Base-by-base conservation (phyloP, 2,888 invertebrate species). In the Eudasyphora cyanicolor region DNA sequence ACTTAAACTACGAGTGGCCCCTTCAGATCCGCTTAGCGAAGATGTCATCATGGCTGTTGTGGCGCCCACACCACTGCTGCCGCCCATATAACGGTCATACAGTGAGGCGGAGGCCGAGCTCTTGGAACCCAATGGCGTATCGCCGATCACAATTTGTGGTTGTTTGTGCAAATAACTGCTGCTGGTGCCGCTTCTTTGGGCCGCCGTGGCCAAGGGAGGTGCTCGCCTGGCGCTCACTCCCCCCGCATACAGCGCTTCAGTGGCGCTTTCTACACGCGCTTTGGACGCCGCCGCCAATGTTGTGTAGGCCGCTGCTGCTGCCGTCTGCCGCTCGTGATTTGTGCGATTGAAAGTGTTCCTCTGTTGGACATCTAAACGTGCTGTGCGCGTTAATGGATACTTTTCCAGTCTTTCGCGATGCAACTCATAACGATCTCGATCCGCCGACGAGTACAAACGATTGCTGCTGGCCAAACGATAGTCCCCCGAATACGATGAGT, bases 251-350 rank as follows among this genome's bases (percentile, higher is more conserved):
- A 82, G 51, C 7, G 57, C 42, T 12, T 64, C 85, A 21, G 77
- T 57, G 38, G 83, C 87, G 10, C 38, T 42, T 2, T 57, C n/a
- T 32, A n/a, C n/a, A n/a, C 29, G 32, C 29, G 7, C 19, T 1
- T 12, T 60, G 10, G 24, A 54, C 17, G 51, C 51, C 21, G 14
- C 54, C 60, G n/a, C 17, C 74, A 17, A 74, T 54, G 27, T 74
- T 83, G 7, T 69, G 79, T n/a, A 62, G 71, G 38, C 62, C 32
- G 19, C 73, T 67, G 27, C 38, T 45, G 32, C 77, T 77, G 85
- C 82, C 80, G 89, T 91, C 88, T 90, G 91, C 90, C 92, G 92
- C 81, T 92, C 91, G 89, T 92, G 94, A 93, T 93, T 93, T 87
- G 92, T 93, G 89, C 91, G 91, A 88, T 92, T 92, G 81, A 92